Percentiles rank a stretch among this genome's conserved stretches.
Evolutionary conservation across 2,888 invertebrate genomes (phyloP).

Genomic region (Morpho achilles): DNA sequence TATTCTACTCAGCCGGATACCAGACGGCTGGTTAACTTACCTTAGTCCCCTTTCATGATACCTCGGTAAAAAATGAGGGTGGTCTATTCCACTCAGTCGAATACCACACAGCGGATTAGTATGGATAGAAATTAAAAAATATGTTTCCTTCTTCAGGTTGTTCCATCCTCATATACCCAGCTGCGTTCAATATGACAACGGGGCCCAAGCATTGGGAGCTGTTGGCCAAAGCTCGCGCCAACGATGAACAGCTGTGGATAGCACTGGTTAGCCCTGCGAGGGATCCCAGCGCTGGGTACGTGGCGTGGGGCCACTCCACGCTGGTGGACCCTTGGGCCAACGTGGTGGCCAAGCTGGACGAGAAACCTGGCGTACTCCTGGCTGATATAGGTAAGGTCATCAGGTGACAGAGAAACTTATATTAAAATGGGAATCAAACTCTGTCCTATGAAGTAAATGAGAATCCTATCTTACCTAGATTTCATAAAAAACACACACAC

Average conservation of each 20-base stretch:
- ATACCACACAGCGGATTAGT: too few species aligned
- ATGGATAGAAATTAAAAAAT: too few species aligned
- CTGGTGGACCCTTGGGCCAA: conserved; percentile 92
- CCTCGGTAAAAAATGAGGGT: too few species aligned
- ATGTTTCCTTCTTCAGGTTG: conserved; percentile 79
- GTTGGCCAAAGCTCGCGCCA: conserved; percentile 88
- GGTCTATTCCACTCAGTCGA: too few species aligned
- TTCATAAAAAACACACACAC: too few species aligned
- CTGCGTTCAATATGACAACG: conserved; percentile 97
- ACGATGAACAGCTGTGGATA: conserved; percentile 94
- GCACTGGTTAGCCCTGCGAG: conserved; percentile 92
- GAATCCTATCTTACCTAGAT: too few species aligned
- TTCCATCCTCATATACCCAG: conserved; percentile 93
- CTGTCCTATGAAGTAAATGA: too few species aligned
- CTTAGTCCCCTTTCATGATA: too few species aligned
- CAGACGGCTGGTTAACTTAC: too few species aligned
- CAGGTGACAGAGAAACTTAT: too few species aligned
- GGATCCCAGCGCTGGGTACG: conserved; percentile 84
- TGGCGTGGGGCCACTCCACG: conserved; percentile 94
- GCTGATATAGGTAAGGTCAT: conserved; percentile 84
- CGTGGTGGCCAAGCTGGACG: conserved; percentile 84
- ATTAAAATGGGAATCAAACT: too few species aligned
- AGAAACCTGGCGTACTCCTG: conserved; percentile 84
- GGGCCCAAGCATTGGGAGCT: conserved; percentile 97
- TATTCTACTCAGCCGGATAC: too few species aligned